Evolutionary conservation across 1,140 invertebrate genomes (phyloP).

Genomic region (Luehdorfia chinensis): DNA sequence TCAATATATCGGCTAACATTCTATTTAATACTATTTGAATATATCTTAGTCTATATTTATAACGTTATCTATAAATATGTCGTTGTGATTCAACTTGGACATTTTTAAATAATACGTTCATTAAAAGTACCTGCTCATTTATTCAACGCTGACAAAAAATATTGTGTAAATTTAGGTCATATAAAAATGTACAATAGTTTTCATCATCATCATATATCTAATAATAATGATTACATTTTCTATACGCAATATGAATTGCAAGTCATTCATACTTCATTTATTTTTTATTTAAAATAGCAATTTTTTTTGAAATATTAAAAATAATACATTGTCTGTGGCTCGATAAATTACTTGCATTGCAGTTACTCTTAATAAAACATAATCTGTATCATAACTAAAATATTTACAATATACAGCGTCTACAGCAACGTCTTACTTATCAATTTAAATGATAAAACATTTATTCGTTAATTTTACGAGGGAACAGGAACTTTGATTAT

Average conservation of each 20-base stretch:
- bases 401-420: neutral
- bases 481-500: no score
- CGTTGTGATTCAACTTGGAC: constrained; percentile 15
- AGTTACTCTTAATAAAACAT: neutral
- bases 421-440: no score
- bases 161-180: neutral
- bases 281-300: no score
- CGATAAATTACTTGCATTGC: no score
- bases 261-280: no score
- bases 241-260: no score
- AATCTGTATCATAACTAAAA: neutral
- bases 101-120: constrained; percentile 2
- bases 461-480: no score
- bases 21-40: no score
- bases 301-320: no score
- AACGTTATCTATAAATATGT: constrained; percentile 5
- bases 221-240: no score
- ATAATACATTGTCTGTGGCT: no score
- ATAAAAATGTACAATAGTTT: neutral
- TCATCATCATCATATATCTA: neutral
- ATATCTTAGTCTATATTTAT: constrained; percentile 10
- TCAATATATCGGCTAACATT: neutral
- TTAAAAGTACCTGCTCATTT: neutral
- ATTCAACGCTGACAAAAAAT: neutral
- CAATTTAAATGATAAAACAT: no score